Evolutionary conservation across 53 echinoderm and acorn worm species (phyloP).

Genomic region (Arbacia lixula): DNA sequence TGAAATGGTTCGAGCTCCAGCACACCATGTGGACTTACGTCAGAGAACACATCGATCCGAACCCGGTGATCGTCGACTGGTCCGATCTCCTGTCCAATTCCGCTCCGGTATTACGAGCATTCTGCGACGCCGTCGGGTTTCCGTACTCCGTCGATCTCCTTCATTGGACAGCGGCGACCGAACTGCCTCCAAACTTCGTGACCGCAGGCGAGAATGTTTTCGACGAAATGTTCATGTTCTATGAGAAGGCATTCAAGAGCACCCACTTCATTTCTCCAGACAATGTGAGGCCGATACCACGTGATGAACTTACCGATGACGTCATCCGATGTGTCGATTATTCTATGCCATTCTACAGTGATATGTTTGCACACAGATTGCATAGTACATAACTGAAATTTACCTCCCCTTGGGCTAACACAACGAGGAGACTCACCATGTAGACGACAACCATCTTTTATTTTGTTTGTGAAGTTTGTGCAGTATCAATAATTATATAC

Average conservation of each 20-base stretch:
- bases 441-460: too few relatives aligned
- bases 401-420: too few relatives aligned
- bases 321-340: background rate
- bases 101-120: background rate
- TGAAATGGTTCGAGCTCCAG: constrained; percentile 14
- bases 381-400: background rate
- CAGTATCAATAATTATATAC: too few relatives aligned
- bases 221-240: background rate
- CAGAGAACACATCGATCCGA: background rate
- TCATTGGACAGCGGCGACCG: background rate
- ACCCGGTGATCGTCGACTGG: constrained; percentile 11
- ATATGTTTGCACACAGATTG: background rate
- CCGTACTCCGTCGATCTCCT: constrained; percentile 17
- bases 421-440: too few relatives aligned
- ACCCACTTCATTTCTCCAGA: background rate
- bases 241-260: constrained; percentile 23
- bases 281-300: background rate
- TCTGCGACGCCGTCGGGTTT: constrained; percentile 28
- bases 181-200: background rate
- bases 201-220: background rate
- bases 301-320: constrained; percentile 20
- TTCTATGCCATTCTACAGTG: constrained; percentile 21
- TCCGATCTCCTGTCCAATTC: constrained; percentile 18
- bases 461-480: too few relatives aligned
- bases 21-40: constrained; percentile 3